Evolutionary conservation across 1,140 invertebrate genomes (phyloP).

Genomic region (Drosophila orosa): DNA sequence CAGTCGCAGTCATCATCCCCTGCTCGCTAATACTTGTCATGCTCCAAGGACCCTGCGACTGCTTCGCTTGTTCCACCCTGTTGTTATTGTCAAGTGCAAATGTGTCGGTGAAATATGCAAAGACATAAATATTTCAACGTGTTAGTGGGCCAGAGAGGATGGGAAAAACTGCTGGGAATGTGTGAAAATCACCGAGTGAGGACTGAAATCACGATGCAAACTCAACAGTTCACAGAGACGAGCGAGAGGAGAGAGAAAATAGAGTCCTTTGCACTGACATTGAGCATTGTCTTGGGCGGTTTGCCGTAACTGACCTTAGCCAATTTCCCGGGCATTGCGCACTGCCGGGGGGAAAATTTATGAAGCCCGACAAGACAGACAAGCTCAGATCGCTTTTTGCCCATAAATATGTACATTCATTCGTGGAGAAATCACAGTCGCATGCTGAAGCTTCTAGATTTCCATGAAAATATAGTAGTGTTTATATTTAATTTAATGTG

Average conservation of each 20-base stretch:
- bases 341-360: slow-evolving; percentile 22
- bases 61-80: slow-evolving; percentile 56
- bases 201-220: slow-evolving; percentile 40
- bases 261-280: slow-evolving; percentile 22
- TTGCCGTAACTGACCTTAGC: slow-evolving; percentile 60
- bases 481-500: slow-evolving; percentile 59
- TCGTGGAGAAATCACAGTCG: slow-evolving; percentile 14
- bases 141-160: slow-evolving; percentile 21
- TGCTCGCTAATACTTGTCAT: slow-evolving; percentile 68
- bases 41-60: slow-evolving; percentile 37
- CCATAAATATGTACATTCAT: slow-evolving; percentile 8
- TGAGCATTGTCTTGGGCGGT: slow-evolving; percentile 21
- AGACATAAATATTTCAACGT: slow-evolving; percentile 80
- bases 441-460: slow-evolving; percentile 42
- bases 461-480: slow-evolving; percentile 28
- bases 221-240: slow-evolving; percentile 6
- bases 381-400: slow-evolving; percentile 11
- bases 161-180: slow-evolving; percentile 64
- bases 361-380: slow-evolving; percentile 14
- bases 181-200: slow-evolving; percentile 46
- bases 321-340: slow-evolving; percentile 59
- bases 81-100: slow-evolving; percentile 81
- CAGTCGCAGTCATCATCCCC: slow-evolving; percentile 29
- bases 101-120: slow-evolving; percentile 78
- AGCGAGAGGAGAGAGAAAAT: too few species aligned